phyloP scores from a whole-genome alignment of 1,140 invertebrate genomes.

The Lepidurus couesii region DNA sequence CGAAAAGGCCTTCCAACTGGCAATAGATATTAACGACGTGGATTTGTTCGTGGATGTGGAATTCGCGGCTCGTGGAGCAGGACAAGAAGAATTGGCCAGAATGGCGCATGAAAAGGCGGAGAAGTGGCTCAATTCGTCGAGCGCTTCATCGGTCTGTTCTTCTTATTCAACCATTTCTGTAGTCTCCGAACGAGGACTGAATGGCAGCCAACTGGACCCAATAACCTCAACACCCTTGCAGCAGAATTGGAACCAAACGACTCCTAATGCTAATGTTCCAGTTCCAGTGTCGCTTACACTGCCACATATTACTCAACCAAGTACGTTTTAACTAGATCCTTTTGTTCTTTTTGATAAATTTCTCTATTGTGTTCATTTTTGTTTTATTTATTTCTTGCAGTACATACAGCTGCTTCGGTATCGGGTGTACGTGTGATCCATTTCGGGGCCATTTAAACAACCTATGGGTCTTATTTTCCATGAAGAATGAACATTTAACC shows the following conservation, averaged over 20 bases:
- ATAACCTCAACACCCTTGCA: neutral
- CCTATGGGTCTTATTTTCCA: no score
- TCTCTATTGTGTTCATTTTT: no score
- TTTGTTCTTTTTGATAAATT: neutral
- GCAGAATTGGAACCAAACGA: neutral
- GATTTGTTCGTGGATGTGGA: conserved; percentile 18
- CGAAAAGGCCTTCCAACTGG: neutral
- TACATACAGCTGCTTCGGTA: neutral
- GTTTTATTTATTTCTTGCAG: neutral
- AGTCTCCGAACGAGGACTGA: neutral
- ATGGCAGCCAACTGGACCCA: neutral
- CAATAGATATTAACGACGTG: neutral
- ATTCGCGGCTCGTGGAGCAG: neutral
- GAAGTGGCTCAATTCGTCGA: neutral
- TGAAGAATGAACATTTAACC: no score
- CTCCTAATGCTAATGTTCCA: neutral
- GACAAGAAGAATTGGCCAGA: neutral
- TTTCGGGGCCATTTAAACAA: neutral
- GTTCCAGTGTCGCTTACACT: neutral
- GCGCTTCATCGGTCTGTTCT: neutral
- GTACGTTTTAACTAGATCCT: neutral
- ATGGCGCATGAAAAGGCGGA: neutral
- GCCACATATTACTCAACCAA: neutral
- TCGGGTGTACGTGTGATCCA: neutral
- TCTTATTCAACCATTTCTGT: neutral